These are phyloP conservation scores for Brachyalestes nurse DNA, from an alignment of 2,797 vertebrate genomes.

Conservation along the genomic window DNA sequence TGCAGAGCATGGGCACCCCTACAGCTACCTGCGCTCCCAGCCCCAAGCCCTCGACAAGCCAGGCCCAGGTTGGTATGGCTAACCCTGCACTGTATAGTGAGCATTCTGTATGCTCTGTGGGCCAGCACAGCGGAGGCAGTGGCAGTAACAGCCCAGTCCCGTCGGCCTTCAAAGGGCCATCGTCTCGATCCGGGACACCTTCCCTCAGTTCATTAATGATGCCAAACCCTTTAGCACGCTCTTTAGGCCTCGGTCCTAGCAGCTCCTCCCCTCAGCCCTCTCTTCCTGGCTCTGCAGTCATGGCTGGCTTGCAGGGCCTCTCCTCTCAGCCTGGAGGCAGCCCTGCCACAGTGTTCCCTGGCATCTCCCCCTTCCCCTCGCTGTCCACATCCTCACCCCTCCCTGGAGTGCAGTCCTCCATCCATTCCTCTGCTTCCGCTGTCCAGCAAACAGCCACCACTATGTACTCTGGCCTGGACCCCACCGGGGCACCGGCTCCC, in stretches of 20 bases:
- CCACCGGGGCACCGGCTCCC: conserved; percentile 68
- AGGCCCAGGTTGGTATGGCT: conserved; percentile 57
- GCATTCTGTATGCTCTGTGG: conserved; percentile 60
- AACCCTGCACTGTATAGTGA: conserved; percentile 59
- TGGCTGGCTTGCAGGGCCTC: conserved; percentile 81
- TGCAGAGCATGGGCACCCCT: conserved; percentile 72
- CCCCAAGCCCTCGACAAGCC: conserved; percentile 72
- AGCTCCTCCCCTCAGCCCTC: conserved; percentile 83
- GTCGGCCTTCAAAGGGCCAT: conserved; percentile 90
- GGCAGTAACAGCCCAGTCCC: conserved; percentile 88
- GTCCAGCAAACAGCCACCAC: conserved; percentile 75
- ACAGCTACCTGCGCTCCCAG: conserved; percentile 69
- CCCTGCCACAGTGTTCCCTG: conserved; percentile 82
- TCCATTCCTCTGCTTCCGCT: conserved; percentile 70
- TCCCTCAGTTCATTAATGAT: conserved; percentile 82
- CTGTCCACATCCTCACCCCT: conserved; percentile 81
- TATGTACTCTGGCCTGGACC: conserved; percentile 76
- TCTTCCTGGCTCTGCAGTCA: conserved; percentile 81
- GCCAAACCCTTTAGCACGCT: conserved; percentile 80
- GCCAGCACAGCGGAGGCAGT: conserved; percentile 72
- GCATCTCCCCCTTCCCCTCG: conserved; percentile 85
- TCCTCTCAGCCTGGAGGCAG: conserved; percentile 74
- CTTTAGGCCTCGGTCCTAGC: conserved; percentile 78
- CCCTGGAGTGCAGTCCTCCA: conserved; percentile 65
- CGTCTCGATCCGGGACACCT: conserved; percentile 82